These are phyloP conservation scores for Drosophila equinoxialis DNA, from an alignment of 1,140 invertebrate species.

Conservation along the genomic window DNA sequence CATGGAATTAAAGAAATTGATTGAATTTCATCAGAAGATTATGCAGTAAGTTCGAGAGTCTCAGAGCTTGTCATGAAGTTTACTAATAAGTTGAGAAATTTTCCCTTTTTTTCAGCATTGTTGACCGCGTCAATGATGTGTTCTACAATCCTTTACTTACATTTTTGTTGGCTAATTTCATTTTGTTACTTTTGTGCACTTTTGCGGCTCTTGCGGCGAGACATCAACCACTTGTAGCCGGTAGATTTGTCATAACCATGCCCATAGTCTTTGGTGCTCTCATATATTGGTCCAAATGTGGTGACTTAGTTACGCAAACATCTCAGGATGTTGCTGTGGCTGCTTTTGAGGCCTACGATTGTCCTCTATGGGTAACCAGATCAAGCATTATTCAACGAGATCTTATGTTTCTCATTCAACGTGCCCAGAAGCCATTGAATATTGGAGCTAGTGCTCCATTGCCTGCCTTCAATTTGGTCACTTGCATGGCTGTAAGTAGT, in stretches of 20 bases:
- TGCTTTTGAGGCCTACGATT: conserved; percentile 50
- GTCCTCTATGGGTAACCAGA: conserved; percentile 6
- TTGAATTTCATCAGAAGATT: conserved; percentile 43
- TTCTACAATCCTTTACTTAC: conserved; percentile 41
- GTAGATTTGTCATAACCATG: conserved; percentile 48
- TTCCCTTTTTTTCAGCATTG: conserved; percentile 20
- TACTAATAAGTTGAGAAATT: too few species aligned
- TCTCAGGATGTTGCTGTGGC: conserved; percentile 41
- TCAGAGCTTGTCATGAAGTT: too few species aligned
- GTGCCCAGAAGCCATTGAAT: conserved; percentile 37
- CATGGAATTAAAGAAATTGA: conserved; percentile 19
- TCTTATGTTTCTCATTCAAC: conserved; percentile 38
- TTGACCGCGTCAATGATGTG: conserved; percentile 39
- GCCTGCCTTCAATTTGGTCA: conserved; percentile 48
- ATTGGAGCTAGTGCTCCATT: conserved; percentile 34
- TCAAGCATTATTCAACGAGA: conserved; percentile 20
- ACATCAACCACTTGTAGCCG: conserved; percentile 31
- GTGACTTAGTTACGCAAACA: conserved; percentile 49
- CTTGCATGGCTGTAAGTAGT: conserved; percentile 47
- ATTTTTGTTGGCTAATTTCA: conserved; percentile 46
- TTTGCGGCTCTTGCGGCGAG: conserved; percentile 40
- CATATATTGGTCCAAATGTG: conserved; percentile 45
- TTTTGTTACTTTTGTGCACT: conserved; percentile 46
- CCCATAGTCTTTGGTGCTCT: conserved; percentile 34
- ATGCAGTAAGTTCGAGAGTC: conserved; percentile 21